Base-by-base conservation (phyloP, 2,113 vertebrate genomes). In the Pao palembangensis region DNA sequence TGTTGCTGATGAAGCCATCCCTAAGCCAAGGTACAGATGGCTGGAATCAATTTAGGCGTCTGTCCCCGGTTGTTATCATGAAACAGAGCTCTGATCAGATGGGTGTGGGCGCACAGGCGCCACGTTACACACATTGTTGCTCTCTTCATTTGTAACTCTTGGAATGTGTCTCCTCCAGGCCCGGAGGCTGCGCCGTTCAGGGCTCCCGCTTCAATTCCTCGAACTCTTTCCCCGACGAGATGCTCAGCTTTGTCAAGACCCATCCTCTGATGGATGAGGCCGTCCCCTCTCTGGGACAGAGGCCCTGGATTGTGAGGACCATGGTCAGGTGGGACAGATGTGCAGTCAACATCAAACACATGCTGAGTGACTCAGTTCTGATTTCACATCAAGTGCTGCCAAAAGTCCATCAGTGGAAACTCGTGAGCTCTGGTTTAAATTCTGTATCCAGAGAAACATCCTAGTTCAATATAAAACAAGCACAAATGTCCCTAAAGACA, bases 221-320 rank as follows among this genome's bases (percentile, higher is more conserved):
- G 52, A 96, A 92, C 73, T 84, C 90, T 17, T 94, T 99, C 67
- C 96, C 96, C 0, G 96, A 99, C 6, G 96, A 99, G 84, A 95
- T 98, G 92, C 90, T 99, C 60, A 94, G 89, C 81, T 99, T 99
- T 0, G 92, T 98, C 61, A 99, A 98, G 88, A 98, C 94, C 0
- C 96, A 98, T 52, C 95, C 96, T 0, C 88, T 99, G 84, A 96
- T 98, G 96, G 95, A 98, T 0, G 96, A 98, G 72, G 92, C 95
- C 0, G 91, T 97, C 28, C 94, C 95, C 0, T 93, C 95, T 0
- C 88, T 98, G n/a, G 94, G 94, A 58, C 92, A 94, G 0, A 83
- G 61, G 0, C 96, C 96, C 41, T 98, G 95, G 96, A 96, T 99
- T 19, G 91, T 96, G 66, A 90, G 94, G 56, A 98, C 95, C 21